Conservation (phyloP, 2,797 vertebrate species). For the Ara ararauna region DNA sequence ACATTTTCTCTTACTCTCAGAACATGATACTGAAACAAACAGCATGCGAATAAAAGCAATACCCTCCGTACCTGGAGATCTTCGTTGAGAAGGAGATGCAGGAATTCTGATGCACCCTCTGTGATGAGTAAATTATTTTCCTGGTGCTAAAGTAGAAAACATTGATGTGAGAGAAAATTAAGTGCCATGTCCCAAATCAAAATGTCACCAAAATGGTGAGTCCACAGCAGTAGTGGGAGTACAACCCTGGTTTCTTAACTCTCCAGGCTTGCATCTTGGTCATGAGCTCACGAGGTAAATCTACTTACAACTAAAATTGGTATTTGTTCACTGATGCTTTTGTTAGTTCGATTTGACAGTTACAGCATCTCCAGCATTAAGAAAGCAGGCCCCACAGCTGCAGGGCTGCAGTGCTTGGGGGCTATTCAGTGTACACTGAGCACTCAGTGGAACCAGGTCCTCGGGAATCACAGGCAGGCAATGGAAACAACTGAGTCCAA, state of each 20-base stretch:
- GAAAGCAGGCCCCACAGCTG: neutral
- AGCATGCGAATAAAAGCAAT: neutral
- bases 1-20: neutral
- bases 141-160: neutral
- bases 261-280: neutral
- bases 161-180: neutral
- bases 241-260: neutral
- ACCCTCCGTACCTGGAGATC: neutral
- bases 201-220: neutral
- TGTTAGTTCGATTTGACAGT: neutral
- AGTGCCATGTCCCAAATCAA: neutral
- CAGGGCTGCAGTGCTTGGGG: neutral
- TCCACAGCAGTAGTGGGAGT: neutral
- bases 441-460: neutral
- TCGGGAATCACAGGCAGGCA: neutral
- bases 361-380: neutral
- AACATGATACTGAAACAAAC: neutral
- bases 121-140: neutral
- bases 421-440: neutral
- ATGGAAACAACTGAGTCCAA: neutral
- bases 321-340: neutral
- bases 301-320: neutral
- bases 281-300: neutral
- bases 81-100: neutral
- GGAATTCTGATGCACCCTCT: neutral